phyloP scores from a whole-genome alignment of 2,797 vertebrate genomes.

The Leucoraja ocellata region DNA sequence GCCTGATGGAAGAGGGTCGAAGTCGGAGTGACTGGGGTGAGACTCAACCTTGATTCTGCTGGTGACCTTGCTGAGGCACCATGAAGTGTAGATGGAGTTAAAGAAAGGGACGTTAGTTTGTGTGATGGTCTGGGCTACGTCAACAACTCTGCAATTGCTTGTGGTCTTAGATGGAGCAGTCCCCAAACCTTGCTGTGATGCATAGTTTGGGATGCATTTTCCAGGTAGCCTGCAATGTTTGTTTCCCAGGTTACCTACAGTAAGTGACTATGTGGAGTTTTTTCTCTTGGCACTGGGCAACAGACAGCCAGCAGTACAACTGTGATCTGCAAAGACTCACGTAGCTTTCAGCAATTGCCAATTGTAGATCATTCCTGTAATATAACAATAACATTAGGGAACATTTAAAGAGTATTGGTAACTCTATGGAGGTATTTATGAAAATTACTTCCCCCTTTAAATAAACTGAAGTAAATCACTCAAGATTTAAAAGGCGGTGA shows the following conservation, averaged over 20 bases:
- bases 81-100: too few species aligned
- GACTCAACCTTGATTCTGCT: too few species aligned
- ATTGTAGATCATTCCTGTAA: conserved; percentile 18
- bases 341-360: neutral
- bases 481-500: neutral
- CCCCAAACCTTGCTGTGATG: too few species aligned
- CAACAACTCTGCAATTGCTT: too few species aligned
- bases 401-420: neutral
- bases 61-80: too few species aligned
- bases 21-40: too few species aligned
- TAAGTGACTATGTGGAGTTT: neutral
- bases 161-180: too few species aligned
- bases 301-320: neutral
- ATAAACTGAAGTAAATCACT: neutral
- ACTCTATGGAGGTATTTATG: conserved; percentile 21
- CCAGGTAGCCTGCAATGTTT: too few species aligned
- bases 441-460: conserved; percentile 10
- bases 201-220: too few species aligned
- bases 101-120: too few species aligned
- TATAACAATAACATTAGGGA: conserved; percentile 18
- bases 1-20: too few species aligned
- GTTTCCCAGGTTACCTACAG: neutral
- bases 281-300: neutral
- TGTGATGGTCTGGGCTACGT: too few species aligned
- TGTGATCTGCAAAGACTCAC: neutral